phyloP scores from a whole-genome alignment of 2,113 vertebrate species.

The Cercopithecus mona region DNA sequence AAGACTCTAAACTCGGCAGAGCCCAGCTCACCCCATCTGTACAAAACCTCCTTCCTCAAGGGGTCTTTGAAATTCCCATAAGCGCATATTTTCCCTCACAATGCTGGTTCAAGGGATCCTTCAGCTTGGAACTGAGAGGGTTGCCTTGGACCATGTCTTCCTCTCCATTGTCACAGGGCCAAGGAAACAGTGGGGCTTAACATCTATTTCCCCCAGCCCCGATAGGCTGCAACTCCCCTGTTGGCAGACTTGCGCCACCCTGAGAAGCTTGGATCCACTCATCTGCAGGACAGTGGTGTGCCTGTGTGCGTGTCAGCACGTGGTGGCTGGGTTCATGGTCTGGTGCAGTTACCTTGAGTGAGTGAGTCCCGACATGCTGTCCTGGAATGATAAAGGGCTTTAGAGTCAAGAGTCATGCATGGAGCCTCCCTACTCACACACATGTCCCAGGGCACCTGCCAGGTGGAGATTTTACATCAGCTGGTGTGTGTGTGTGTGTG shows the following conservation, averaged over 20 bases:
- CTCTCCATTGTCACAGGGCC: neutral
- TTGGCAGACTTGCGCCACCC: neutral
- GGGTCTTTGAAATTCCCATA: no score
- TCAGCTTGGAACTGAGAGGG: no score
- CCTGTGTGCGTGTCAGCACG: neutral
- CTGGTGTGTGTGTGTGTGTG: neutral
- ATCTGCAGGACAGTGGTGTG: neutral
- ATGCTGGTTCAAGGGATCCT: no score
- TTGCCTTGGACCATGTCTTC: no score
- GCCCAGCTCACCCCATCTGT: no score
- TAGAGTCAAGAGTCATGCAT: neutral
- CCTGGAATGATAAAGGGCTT: neutral
- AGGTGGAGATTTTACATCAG: neutral
- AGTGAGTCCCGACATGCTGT: neutral
- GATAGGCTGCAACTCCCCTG: neutral
- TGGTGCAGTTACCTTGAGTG: neutral
- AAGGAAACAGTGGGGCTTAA: neutral
- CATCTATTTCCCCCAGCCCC: neutral
- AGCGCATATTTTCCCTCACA: no score
- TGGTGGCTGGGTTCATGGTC: neutral
- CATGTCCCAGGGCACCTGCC: neutral
- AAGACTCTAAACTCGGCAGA: no score
- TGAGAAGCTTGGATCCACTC: neutral
- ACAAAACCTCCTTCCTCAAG: no score
- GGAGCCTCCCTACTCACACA: neutral